Evolutionary conservation across 1,140 invertebrate species (phyloP).

Genomic region (Drosophila sechellia): DNA sequence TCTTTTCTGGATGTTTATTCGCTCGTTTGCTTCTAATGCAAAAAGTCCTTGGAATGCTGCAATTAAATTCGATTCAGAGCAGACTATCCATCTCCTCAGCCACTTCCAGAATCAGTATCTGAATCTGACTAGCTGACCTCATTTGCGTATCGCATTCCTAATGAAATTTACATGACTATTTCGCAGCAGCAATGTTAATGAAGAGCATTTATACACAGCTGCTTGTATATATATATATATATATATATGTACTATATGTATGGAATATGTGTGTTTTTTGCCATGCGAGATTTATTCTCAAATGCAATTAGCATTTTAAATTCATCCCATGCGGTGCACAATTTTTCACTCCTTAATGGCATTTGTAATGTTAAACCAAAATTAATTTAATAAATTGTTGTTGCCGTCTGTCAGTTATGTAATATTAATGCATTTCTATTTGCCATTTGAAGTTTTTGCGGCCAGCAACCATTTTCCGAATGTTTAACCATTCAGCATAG

Average conservation of each 20-base stretch:
- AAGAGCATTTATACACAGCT: constrained; percentile 50
- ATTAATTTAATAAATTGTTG: constrained; percentile 61
- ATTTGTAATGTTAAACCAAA: constrained; percentile 63
- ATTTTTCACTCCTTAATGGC: constrained; percentile 52
- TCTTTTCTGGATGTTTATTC: constrained; percentile 38
- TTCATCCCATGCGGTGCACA: constrained; percentile 38
- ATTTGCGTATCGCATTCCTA: constrained; percentile 49
- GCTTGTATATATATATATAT: constrained; percentile 1
- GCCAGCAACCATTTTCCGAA: background rate
- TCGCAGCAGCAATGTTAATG: constrained; percentile 52
- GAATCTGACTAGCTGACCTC: constrained; percentile 40
- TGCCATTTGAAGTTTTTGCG: constrained; percentile 38
- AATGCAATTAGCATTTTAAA: constrained; percentile 79
- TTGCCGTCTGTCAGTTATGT: constrained; percentile 15
- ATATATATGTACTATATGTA: background rate
- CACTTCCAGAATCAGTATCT: background rate
- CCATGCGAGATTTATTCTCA: constrained; percentile 70
- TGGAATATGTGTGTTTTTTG: constrained; percentile 14
- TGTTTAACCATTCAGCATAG: background rate
- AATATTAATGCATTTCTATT: constrained; percentile 45
- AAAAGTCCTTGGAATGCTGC: constrained; percentile 34
- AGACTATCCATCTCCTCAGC: constrained; percentile 14
- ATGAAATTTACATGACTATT: constrained; percentile 56
- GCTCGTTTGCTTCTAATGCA: constrained; percentile 43
- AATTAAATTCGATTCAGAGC: constrained; percentile 45